Conservation (phyloP, 2,113 vertebrate species). For the Polyodon spathula region DNA sequence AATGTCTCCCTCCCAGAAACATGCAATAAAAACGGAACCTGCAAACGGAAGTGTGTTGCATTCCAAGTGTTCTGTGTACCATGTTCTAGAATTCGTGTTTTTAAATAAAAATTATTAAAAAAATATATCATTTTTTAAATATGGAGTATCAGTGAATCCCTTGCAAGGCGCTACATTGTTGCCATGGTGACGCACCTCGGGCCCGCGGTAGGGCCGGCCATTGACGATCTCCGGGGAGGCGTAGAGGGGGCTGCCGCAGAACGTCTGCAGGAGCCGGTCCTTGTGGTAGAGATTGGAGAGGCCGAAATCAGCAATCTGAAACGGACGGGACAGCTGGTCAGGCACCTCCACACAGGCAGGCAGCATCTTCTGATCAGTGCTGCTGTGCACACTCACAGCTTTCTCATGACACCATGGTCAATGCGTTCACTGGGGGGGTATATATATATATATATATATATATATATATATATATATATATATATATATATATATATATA, state of each 20-base stretch:
- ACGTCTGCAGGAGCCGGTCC: slow-evolving; percentile 91
- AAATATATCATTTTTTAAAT: too few species aligned
- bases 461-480: too few species aligned
- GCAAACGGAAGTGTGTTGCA: too few species aligned
- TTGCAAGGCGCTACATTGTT: slow-evolving; percentile 4
- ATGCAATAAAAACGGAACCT: too few species aligned
- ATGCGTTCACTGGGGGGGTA: neutral
- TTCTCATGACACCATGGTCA: neutral
- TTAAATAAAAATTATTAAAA: too few species aligned
- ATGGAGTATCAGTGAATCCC: neutral
- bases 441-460: too few species aligned
- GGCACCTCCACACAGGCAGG: neutral
- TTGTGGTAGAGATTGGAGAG: slow-evolving; percentile 95
- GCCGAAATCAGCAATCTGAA: slow-evolving; percentile 93
- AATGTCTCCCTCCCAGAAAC: too few species aligned
- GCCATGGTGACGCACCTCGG: slow-evolving; percentile 66
- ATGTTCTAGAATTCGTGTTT: too few species aligned
- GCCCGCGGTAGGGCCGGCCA: slow-evolving; percentile 87
- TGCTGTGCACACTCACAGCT: neutral
- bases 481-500: too few species aligned
- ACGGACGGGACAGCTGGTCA: slow-evolving; percentile 18
- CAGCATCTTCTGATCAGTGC: neutral
- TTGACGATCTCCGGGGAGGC: slow-evolving; percentile 97
- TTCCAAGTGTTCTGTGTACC: too few species aligned
- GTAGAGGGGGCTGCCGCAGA: slow-evolving; percentile 92